phyloP scores from a whole-genome alignment of 2,888 invertebrate genomes.

The Catonia carolina region DNA sequence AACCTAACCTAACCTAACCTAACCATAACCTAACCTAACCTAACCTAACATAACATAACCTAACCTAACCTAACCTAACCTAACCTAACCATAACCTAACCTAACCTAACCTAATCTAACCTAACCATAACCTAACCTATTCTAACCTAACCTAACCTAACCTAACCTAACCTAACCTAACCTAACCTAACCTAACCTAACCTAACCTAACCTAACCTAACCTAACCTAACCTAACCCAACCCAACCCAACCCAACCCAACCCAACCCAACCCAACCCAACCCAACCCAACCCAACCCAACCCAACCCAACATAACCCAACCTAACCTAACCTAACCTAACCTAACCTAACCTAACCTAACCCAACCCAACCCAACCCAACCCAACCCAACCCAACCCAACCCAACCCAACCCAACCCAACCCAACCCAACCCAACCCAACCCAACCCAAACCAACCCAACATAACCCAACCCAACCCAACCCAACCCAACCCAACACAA shows the following conservation, averaged over 20 bases:
- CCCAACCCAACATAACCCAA: too few species aligned
- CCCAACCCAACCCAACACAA: slow-evolving; percentile 14
- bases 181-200: background rate
- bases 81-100: too few species aligned
- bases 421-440: slow-evolving; percentile 26
- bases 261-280: slow-evolving; percentile 15
- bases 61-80: too few species aligned
- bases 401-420: slow-evolving; percentile 25
- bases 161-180: background rate
- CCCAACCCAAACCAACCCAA: too few species aligned
- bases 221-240: slow-evolving; percentile 18
- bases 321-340: slow-evolving; percentile 28
- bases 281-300: too few species aligned
- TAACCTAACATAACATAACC: too few species aligned
- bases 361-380: slow-evolving; percentile 29
- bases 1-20: slow-evolving; percentile 18
- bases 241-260: slow-evolving; percentile 15
- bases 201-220: too few species aligned
- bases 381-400: slow-evolving; percentile 27
- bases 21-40: too few species aligned
- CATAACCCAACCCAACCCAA: slow-evolving; percentile 16
- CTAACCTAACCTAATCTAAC: slow-evolving; percentile 9
- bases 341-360: slow-evolving; percentile 30
- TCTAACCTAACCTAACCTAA: too few species aligned
- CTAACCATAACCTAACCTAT: too few species aligned